These are phyloP conservation scores for Etheostoma nigrum DNA, from an alignment of 2,797 vertebrate species.

Conservation along the genomic window DNA sequence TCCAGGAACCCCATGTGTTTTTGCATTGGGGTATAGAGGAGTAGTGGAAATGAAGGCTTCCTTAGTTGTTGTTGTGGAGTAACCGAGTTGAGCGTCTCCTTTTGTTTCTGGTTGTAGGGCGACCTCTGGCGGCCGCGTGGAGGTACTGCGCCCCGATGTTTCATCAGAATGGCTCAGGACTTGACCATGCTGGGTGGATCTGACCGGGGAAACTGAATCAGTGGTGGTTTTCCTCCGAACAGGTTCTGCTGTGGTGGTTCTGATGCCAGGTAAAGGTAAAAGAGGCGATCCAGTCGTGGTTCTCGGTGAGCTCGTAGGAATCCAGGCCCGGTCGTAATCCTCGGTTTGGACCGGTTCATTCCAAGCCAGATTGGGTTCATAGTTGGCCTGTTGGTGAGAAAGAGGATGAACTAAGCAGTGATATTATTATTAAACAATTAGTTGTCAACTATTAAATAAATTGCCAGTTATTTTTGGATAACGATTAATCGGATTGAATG, in stretches of 20 bases:
- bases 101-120: constrained; percentile 21
- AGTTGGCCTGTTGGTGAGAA: constrained; percentile 62
- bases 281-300: constrained; percentile 61
- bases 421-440: too few species aligned
- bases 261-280: constrained; percentile 65
- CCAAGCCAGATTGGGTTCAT: constrained; percentile 62
- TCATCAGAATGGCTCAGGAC: constrained; percentile 29
- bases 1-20: constrained; percentile 7
- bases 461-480: too few species aligned
- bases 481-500: too few species aligned
- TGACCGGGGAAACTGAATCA: constrained; percentile 29
- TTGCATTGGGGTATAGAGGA: constrained; percentile 53
- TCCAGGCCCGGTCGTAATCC: constrained; percentile 46
- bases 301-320: constrained; percentile 36
- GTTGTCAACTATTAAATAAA: too few species aligned
- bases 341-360: constrained; percentile 56
- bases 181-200: constrained; percentile 26
- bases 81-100: constrained; percentile 20
- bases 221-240: constrained; percentile 38
- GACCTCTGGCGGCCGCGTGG: constrained; percentile 44
- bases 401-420: not conserved
- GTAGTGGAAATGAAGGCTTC: not conserved
- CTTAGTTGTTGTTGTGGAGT: constrained; percentile 25
- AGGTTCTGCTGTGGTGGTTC: constrained; percentile 58
- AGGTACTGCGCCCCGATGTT: constrained; percentile 7